Conservation (phyloP, 2,888 invertebrate species). For the Drosophila meridiana region DNA sequence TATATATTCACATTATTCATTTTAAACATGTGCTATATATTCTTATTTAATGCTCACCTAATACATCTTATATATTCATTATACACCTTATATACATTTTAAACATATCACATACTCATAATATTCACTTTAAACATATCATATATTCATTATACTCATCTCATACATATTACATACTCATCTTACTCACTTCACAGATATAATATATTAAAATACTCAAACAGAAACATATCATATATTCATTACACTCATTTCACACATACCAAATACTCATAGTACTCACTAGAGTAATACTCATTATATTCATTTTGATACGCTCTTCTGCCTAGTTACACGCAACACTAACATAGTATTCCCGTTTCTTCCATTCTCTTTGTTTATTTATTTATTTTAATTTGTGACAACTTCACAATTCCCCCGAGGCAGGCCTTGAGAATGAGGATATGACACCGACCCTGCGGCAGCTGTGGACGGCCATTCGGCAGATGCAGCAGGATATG, state of each 20-base stretch:
- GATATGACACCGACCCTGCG: slow-evolving; percentile 85
- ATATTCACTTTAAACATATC: neutral
- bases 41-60: neutral
- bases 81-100: too few species aligned
- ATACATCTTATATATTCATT: neutral
- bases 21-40: neutral
- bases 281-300: slow-evolving; percentile 1
- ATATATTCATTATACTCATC: neutral
- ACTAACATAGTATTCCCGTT: slow-evolving; percentile 63
- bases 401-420: slow-evolving; percentile 37
- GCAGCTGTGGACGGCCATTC: slow-evolving; percentile 84
- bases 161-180: neutral
- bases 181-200: neutral
- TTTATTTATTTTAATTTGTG: slow-evolving; percentile 23
- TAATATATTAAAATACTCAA: neutral
- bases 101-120: neutral
- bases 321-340: slow-evolving; percentile 57
- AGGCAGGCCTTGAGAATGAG: slow-evolving; percentile 85
- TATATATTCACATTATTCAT: neutral
- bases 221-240: neutral
- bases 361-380: slow-evolving; percentile 58
- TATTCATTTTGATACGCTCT: slow-evolving; percentile 35
- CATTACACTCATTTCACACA: neutral
- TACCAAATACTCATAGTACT: slow-evolving; percentile 4
- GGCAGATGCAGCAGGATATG: slow-evolving; percentile 85